Conservation (phyloP, 2,797 vertebrate genomes). For the Acanthiza pusilla region DNA sequence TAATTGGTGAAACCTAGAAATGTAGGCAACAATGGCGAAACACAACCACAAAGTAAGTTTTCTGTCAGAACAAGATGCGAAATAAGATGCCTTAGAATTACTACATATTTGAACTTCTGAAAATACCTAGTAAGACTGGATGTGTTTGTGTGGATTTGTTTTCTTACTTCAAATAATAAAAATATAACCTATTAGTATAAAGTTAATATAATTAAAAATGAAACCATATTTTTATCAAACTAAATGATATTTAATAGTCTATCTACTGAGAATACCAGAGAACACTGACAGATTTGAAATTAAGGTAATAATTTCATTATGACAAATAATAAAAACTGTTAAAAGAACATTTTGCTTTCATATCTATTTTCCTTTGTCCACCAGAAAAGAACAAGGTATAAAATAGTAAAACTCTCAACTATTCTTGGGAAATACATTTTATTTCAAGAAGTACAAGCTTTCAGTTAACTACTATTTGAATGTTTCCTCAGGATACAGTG, state of each 20-base stretch:
- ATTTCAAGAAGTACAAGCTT: background rate
- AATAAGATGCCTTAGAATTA: background rate
- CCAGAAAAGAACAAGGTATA: background rate
- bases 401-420: rapidly evolving
- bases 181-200: background rate
- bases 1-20: background rate
- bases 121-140: background rate
- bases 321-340: background rate
- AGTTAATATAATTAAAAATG: background rate
- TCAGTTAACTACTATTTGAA: background rate
- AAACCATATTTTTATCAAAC: background rate
- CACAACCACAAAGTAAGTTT: background rate
- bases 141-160: rapidly evolving
- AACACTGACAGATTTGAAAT: background rate
- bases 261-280: background rate
- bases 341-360: background rate
- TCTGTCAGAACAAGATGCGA: background rate
- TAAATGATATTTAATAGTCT: background rate
- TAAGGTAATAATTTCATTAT: background rate
- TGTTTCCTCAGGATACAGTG: background rate
- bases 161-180: background rate
- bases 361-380: background rate
- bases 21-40: background rate
- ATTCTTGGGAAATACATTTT: background rate
- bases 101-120: background rate